Evolutionary conservation across 2,113 vertebrate genomes (phyloP), one percentile per base, ranked within the genome.

Genomic region (Accipiter cooperii): DNA sequence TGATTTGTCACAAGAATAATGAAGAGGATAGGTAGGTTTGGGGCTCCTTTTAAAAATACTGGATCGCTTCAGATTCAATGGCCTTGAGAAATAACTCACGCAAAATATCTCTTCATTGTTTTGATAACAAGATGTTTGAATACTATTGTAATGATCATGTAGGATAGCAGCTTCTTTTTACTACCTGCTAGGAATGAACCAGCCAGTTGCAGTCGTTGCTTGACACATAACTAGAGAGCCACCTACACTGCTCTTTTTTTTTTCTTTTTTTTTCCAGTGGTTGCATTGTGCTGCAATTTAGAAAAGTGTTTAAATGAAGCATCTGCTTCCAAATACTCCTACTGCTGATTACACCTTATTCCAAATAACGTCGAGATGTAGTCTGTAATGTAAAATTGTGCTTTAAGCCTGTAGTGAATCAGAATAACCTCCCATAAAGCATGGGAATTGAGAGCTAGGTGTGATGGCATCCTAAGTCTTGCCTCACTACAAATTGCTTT

Each of bases 181-280:
- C 49, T 17, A 25, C 22, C 10, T 58, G 22, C 49, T 55, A 5
- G 31, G 22, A n/a, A 29, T 12, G 63, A 49, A 29, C 12, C 25
- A 73, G 15, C 19, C 44, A 69, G 26, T 11, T 52, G 71, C 34
- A 60, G 38, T 36, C 0, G 0, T 17, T 76, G 10, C 47, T 83
- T 64, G 42, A 4, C 18, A 6, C 4, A 19, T 65, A 47, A 29
- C 29, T 14, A 7, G 8, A 47, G n/a, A 60, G 10, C 47, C 46
- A 16, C 0, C 1, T 17, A 8, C 11, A 0, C 47, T 44, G 12
- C 44, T 58, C 28, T 36, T 55, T 0, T 0, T 75, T 44, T 0
- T 71, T 40, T 34, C 24, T 36, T 55, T 1, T 0, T 75, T 44
- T 0, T 68, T 36, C 21, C 21, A 47, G 29, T 5, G 25, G 4